These are phyloP conservation scores for Nymphalis io DNA, from an alignment of 1,140 invertebrate genomes.

Conservation along the genomic window DNA sequence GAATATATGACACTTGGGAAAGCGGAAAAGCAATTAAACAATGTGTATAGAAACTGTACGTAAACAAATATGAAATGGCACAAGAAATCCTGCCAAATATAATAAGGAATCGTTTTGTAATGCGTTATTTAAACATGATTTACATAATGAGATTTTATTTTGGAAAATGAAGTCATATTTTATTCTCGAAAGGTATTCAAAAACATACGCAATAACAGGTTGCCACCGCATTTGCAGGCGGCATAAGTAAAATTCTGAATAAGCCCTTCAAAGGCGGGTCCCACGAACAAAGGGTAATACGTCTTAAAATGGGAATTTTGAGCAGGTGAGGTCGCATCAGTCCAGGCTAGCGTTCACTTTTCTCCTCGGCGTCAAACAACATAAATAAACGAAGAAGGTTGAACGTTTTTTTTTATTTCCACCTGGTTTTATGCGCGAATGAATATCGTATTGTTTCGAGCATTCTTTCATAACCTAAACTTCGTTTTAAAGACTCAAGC, in stretches of 20 bases:
- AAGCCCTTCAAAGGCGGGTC: conserved; percentile 53
- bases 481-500: conserved; percentile 63
- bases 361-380: conserved; percentile 45
- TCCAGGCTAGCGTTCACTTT: conserved; percentile 59
- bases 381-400: conserved; percentile 64
- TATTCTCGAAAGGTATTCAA: conserved; percentile 34
- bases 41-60: conserved; percentile 16
- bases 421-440: conserved; percentile 66
- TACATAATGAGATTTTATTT: not conserved
- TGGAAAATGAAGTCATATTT: conserved; percentile 35
- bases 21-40: conserved; percentile 37
- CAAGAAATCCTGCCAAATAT: not conserved
- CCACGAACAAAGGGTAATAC: conserved; percentile 70
- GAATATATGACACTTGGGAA: conserved; percentile 40
- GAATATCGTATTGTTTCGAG: conserved; percentile 62
- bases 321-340: conserved; percentile 64
- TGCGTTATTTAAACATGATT: not conserved
- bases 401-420: conserved; percentile 59
- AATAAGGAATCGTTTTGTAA: not conserved
- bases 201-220: conserved; percentile 39
- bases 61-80: not conserved
- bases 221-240: conserved; percentile 48
- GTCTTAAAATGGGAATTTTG: conserved; percentile 65
- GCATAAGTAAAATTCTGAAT: conserved; percentile 55
- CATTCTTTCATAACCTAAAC: conserved; percentile 70